A percentile compares a stretch with the other conserved stretches of the same genome.
These are phyloP conservation scores for Lasioglossum villosulum DNA, from an alignment of 2,888 invertebrate species.

Conservation along the genomic window DNA sequence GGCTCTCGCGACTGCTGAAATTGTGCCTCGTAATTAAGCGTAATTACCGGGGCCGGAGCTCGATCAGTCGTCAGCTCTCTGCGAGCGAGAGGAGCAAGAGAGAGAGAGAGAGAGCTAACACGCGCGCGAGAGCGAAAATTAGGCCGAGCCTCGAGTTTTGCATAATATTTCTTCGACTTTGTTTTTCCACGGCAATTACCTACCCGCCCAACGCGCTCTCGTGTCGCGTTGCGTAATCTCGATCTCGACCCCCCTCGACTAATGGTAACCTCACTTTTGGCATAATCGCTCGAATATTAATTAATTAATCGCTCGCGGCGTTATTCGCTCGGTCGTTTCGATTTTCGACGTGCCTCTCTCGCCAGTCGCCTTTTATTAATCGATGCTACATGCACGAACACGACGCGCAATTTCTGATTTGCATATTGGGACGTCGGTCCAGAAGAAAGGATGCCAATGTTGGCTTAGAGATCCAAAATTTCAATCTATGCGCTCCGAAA, in stretches of 20 bases:
- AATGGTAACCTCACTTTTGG: constrained; percentile 36
- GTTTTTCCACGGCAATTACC: constrained; percentile 43
- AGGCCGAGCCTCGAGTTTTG: constrained; percentile 57
- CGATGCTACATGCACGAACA: background rate
- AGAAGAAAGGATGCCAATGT: background rate
- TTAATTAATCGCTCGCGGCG: constrained; percentile 47
- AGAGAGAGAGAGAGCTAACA: constrained; percentile 8
- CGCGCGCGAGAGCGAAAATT: constrained; percentile 51
- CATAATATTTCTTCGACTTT: constrained; percentile 58
- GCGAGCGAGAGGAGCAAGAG: background rate
- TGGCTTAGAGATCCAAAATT: background rate
- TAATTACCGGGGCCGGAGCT: constrained; percentile 60
- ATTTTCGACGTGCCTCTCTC: background rate
- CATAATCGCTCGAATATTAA: constrained; percentile 54
- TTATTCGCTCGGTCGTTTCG: constrained; percentile 4
- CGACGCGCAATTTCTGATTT: background rate
- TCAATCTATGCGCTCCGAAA: background rate
- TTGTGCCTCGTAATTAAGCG: constrained; percentile 64
- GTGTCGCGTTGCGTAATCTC: constrained; percentile 32
- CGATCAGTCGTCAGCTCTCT: constrained; percentile 62
- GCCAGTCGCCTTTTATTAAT: background rate
- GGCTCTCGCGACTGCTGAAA: constrained; percentile 30
- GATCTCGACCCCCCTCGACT: constrained; percentile 18
- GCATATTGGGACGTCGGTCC: background rate
- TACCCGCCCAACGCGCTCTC: constrained; percentile 22